Conservation (phyloP, 2,113 vertebrate genomes). For the Heptranchias perlo region DNA sequence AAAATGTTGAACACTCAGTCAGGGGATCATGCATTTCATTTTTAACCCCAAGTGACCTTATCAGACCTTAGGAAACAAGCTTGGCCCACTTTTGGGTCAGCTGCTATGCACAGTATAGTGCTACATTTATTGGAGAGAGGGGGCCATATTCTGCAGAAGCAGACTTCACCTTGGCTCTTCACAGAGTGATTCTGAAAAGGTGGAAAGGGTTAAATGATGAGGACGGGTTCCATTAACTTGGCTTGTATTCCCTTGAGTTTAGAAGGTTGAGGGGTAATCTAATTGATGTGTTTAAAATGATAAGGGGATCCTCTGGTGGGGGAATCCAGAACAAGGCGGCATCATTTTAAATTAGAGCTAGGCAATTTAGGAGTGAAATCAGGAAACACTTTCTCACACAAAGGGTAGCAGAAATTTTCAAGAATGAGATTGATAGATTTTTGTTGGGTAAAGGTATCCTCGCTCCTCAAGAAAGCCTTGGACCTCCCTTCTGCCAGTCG, state of each 20-base stretch:
- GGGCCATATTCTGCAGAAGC: neutral
- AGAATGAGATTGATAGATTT: neutral
- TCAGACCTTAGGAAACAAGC: neutral
- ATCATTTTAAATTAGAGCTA: neutral
- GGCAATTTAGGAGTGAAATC: neutral
- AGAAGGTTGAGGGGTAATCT: neutral
- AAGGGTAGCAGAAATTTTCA: neutral
- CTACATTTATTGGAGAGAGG: neutral
- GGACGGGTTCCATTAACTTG: neutral
- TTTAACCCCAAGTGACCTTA: neutral
- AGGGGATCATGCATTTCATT: neutral
- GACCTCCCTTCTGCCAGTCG: too few relatives aligned
- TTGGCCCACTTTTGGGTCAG: neutral
- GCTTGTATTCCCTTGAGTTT: neutral
- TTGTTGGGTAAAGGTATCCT: neutral
- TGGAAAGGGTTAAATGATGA: neutral
- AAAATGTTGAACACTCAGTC: neutral
- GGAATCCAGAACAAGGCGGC: neutral
- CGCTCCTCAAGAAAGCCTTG: too few relatives aligned
- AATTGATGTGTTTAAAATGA: neutral
- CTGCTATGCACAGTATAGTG: neutral
- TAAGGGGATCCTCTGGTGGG: neutral
- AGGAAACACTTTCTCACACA: neutral
- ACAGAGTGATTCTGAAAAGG: neutral
- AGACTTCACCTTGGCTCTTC: neutral